Base-by-base conservation (phyloP, 2,113 vertebrate species). In the Toxotes chatareus region DNA sequence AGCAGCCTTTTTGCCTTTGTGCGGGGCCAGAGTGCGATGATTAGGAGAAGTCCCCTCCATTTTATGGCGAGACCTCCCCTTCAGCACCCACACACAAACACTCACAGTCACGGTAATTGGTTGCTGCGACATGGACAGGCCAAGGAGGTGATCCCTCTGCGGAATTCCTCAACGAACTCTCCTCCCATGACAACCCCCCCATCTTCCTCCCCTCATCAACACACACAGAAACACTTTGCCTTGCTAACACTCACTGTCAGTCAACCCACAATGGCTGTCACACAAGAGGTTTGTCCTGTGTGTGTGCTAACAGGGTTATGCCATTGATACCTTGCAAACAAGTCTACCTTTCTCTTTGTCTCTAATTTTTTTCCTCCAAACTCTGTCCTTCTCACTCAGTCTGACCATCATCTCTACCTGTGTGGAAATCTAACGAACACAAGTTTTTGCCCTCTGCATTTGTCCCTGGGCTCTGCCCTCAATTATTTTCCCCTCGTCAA, bases 211-310 rank as follows among this genome's bases (percentile, higher is more conserved):
- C 49, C 73, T 56, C 36, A 72, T 59, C 67, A 71, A 76, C 19
- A 83, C 57, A 73, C 75, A 83, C 75, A 69, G 85, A 86, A 71
- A 81, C 23, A 79, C 74, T 76, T 78, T 68, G 61, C 46, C 70
- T 75, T 44, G 67, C 86, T 80, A 84, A 85, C 84, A 89, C 91
- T 93, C 88, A 76, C 91, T 92, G 92, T 95, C 94, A 93, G 71
- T 95, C 93, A 94, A 65, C 57, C 80, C 69, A 94, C 91, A 94
- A 94, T 90, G 76, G 83, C 65, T 90, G 92, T 93, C 93, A 91
- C 77, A 91, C 84, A 83, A 67, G 73, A 84, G 73, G 69, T 83
- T 77, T 68, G 75, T 74, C 76, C 68, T 72, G 60, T 77, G 78
- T 74, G 76, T 77, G 73, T 75, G 68, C 82, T 81, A 89, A 92